Evolutionary conservation across 2,113 vertebrate genomes (phyloP).

Genomic region (Tor tambroides): DNA sequence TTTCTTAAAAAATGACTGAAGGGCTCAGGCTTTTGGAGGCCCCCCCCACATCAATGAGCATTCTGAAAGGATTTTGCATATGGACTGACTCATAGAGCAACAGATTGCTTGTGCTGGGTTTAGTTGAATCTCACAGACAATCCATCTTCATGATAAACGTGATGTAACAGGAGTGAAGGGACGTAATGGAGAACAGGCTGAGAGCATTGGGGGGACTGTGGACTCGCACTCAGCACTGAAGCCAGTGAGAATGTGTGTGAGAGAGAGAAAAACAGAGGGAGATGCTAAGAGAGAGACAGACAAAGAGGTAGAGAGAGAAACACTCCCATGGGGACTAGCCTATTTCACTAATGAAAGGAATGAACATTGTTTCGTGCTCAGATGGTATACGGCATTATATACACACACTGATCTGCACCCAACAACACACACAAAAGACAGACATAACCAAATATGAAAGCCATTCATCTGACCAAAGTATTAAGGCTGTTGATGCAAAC

Average conservation of each 20-base stretch:
- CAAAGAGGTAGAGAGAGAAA: constrained; percentile 21
- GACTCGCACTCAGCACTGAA: not conserved
- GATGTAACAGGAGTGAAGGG: constrained; percentile 20
- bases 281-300: constrained; percentile 43
- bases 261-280: constrained; percentile 12
- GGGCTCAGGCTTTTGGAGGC: not conserved
- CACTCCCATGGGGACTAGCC: constrained; percentile 49
- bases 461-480: constrained; percentile 1
- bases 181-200: constrained; percentile 7
- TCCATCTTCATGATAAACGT: constrained; percentile 29
- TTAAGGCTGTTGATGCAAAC: not conserved
- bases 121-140: not conserved
- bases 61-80: not conserved
- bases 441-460: not conserved
- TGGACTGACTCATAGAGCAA: constrained; percentile 13
- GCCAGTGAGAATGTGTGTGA: constrained; percentile 7
- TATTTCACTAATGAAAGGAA: constrained; percentile 59
- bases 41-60: not conserved
- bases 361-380: constrained; percentile 44
- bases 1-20: not conserved
- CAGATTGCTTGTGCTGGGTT: constrained; percentile 23
- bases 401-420: constrained; percentile 19
- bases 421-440: constrained; percentile 7
- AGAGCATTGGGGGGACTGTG: constrained; percentile 24
- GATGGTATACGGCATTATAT: constrained; percentile 44